Percentiles rank a stretch among this genome's conserved stretches.
These are phyloP conservation scores for Cyanoliseus patagonus DNA, from an alignment of 2,113 vertebrate genomes.

Conservation along the genomic window DNA sequence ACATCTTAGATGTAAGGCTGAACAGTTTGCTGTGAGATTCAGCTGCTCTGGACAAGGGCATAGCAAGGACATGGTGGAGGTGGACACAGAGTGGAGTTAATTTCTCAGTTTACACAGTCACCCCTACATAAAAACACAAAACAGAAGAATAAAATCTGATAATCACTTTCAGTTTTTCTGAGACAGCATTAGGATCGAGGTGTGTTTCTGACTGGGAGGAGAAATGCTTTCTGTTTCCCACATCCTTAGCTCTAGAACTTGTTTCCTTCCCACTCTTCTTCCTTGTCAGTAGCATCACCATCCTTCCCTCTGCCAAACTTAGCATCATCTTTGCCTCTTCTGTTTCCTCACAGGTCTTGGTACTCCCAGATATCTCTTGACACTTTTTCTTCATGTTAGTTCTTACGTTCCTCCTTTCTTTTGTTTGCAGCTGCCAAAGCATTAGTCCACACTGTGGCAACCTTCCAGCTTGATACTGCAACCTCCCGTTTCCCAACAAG, in stretches of 20 bases:
- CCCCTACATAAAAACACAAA: background rate
- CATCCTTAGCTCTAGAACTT: background rate
- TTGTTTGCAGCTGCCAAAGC: slow-evolving; percentile 36
- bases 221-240: background rate
- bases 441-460: slow-evolving; percentile 49
- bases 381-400: background rate
- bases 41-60: background rate
- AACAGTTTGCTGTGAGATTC: background rate
- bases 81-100: background rate
- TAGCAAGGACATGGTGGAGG: background rate
- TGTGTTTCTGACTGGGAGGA: background rate
- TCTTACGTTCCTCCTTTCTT: background rate
- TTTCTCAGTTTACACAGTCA: background rate
- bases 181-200: fast-evolving
- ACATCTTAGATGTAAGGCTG: background rate
- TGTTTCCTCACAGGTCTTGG: background rate
- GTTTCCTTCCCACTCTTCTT: background rate
- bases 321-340: background rate
- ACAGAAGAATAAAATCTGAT: background rate
- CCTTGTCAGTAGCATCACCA: background rate
- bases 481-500: slow-evolving; percentile 1
- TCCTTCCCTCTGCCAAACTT: background rate
- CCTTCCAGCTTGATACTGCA: slow-evolving; percentile 50
- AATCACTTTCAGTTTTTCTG: background rate
- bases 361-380: slow-evolving; percentile 2